These are phyloP conservation scores for Pelagia noctiluca DNA, from an alignment of 30 jellyfish, hydroid and myxozoan species.

Conservation along the genomic window DNA sequence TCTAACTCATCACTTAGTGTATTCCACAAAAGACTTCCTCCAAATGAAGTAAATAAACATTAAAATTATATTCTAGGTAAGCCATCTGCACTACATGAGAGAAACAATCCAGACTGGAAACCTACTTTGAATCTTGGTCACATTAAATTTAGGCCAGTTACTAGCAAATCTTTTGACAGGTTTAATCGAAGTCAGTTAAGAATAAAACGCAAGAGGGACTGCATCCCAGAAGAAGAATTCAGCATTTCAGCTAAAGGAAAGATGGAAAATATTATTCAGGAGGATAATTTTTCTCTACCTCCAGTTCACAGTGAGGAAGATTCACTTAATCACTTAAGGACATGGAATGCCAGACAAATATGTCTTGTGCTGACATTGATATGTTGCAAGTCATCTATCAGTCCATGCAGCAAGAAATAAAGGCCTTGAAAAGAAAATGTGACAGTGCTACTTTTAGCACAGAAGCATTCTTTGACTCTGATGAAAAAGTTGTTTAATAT, in stretches of 20 bases:
- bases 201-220: too few species aligned
- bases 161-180: not conserved
- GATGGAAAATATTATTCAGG: not conserved
- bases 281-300: not conserved
- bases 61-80: constrained; percentile 10
- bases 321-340: not conserved
- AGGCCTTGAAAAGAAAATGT: not conserved
- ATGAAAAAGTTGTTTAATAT: constrained; percentile 19
- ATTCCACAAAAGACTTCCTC: not conserved
- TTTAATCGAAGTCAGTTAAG: not conserved
- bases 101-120: constrained; percentile 34
- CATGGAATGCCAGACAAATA: not conserved
- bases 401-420: not conserved
- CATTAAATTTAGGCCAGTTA: not conserved
- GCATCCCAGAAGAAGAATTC: too few species aligned
- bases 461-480: constrained; percentile 40
- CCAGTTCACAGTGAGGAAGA: not conserved
- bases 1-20: too few species aligned
- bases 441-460: constrained; percentile 38
- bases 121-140: constrained; percentile 12
- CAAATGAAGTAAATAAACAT: not conserved
- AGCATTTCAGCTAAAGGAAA: not conserved
- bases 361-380: not conserved
- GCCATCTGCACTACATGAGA: constrained; percentile 24
- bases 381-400: constrained; percentile 5